phyloP scores from a whole-genome alignment of 2,113 vertebrate genomes.

The Astatotilapia flaviijosephi region DNA sequence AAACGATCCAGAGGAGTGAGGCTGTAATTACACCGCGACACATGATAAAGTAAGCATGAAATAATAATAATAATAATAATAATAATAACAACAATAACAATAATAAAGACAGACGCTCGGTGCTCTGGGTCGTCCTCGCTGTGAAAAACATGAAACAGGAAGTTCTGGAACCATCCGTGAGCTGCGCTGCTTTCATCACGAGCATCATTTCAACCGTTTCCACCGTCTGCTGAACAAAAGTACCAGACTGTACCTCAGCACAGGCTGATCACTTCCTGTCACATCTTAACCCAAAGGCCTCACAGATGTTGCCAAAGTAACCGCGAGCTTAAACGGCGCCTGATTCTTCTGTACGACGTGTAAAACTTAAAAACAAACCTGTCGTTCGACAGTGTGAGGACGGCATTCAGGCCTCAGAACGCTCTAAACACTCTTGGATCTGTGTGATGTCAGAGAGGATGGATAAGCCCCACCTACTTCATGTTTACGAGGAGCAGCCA shows the following conservation, averaged over 20 bases:
- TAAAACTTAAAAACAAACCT: neutral
- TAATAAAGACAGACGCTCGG: fast-evolving
- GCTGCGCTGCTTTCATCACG: neutral
- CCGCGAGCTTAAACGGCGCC: fast-evolving
- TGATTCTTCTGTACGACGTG: neutral
- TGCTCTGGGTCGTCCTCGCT: neutral
- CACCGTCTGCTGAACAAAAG: neutral
- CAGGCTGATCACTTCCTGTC: neutral
- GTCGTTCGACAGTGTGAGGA: neutral
- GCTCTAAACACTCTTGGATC: neutral
- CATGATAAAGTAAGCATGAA: neutral
- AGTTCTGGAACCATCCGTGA: neutral
- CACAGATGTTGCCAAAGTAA: neutral
- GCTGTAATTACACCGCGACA: neutral
- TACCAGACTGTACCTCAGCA: neutral
- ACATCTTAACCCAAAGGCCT: neutral
- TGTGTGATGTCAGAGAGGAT: neutral
- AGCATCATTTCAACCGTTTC: neutral
- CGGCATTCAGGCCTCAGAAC: fast-evolving
- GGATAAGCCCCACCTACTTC: neutral
- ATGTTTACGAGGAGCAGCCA: neutral
- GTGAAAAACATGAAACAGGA: neutral
- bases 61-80: no score
- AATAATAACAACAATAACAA: no score
- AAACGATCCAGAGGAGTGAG: neutral